Base-by-base conservation (phyloP, 64 coral and sea anemone species). In the Stichodactyla mertensii region DNA sequence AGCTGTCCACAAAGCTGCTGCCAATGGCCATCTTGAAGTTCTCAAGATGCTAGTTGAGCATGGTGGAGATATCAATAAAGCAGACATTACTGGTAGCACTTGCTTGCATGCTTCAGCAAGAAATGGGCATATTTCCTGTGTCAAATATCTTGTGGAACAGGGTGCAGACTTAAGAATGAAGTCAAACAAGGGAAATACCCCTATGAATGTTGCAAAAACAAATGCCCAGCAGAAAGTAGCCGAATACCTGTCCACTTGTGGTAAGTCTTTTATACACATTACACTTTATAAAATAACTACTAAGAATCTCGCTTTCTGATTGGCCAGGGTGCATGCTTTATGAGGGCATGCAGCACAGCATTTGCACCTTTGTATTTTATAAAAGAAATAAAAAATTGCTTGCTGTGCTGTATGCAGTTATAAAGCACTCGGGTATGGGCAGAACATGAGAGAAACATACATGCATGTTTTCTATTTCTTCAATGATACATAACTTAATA, bases 141-240 rank as follows among this genome's bases (percentile, higher is more conserved):
- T 96, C 10, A 92, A 92, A 81, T 96, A 87, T 27, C 88, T 96
- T 52, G 88, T 96, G 11, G 85, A 85, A 55, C 87, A 92, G 52
- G 94, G 94, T 0, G 91, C 71, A 71, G 91, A 96, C 69, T 54
- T 87, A 27, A 92, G 77, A 23, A 11, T 86, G 18, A 92, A 88
- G 61, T 96, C 94, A 67, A 96, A 89, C 57, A 96, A 96, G 82
- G 94, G 94, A 20, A 96, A 96, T 78, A 96, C 94, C 57, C 86
- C 94, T 5, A 36, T 92, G 58, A 23, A 71, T 55, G 88, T 96
- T 90, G 94, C 94, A 16, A 96, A 92, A 60, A 52, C 91, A 83
- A 96, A 92, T 83, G 82, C 83, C 54, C 94, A 96, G 54, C 91
- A 87, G 28, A 96, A 96, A 84, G 94, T 96, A 55, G 85, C 80